Conservation (phyloP, 1,140 invertebrate species). For the Phymorhynchus buccinoides region DNA sequence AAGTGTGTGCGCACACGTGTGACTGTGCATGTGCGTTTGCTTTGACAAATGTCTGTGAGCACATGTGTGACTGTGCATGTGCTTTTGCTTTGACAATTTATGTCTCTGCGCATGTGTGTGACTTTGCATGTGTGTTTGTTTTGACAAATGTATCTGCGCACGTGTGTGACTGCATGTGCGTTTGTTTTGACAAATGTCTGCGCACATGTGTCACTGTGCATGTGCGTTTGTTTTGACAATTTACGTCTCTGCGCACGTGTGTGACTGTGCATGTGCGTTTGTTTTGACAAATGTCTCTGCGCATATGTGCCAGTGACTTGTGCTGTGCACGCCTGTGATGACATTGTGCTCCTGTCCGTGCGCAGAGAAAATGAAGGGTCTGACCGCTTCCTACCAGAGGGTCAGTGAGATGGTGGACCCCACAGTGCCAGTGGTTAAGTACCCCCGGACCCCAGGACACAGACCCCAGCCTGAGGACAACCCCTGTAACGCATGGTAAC, state of each 20-base stretch:
- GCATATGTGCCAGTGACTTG: neutral
- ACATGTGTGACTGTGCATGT: too few relatives aligned
- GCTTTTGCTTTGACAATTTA: too few relatives aligned
- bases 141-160: too few relatives aligned
- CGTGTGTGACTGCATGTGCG: too few relatives aligned
- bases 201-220: neutral
- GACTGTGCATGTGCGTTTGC: too few relatives aligned
- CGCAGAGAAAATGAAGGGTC: neutral
- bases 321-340: neutral
- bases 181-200: neutral
- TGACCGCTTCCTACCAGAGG: neutral
- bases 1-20: too few relatives aligned
- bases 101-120: too few relatives aligned
- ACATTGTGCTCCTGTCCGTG: neutral
- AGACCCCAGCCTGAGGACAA: slow-evolving; percentile 56
- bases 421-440: slow-evolving; percentile 58
- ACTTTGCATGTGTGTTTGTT: neutral
- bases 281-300: too few relatives aligned
- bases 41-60: too few relatives aligned
- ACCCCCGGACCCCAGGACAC: slow-evolving; percentile 61
- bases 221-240: neutral
- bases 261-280: too few relatives aligned
- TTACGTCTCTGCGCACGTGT: too few relatives aligned
- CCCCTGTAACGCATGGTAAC: slow-evolving; percentile 62
- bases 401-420: slow-evolving; percentile 46